Percentiles rank a stretch among this genome's conserved stretches.
Conservation (phyloP, 2,888 invertebrate genomes). For the Hydrotaea diabolus region DNA sequence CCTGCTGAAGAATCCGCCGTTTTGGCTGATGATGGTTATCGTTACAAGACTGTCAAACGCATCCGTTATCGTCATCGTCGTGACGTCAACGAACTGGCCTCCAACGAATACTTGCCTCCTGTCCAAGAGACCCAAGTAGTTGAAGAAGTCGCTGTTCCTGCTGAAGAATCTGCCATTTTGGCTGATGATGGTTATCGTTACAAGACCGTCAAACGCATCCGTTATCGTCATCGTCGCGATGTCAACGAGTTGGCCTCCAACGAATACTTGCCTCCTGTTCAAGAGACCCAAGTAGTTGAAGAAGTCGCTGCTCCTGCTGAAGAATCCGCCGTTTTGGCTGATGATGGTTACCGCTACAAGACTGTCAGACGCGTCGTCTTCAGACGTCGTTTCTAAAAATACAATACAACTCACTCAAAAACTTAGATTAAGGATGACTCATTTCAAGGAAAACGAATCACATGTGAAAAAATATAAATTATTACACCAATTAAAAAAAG, state of each 20-base stretch:
- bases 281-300: too few species aligned
- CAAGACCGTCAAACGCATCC: too few species aligned
- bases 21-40: conserved; percentile 58
- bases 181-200: conserved; percentile 54
- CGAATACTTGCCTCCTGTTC: conserved; percentile 56
- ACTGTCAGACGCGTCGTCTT: conserved; percentile 55
- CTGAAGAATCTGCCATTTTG: conserved; percentile 41
- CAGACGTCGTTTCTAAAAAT: conserved; percentile 54
- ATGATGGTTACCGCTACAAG: conserved; percentile 67
- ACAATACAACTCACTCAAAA: background rate
- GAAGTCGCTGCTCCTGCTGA: too few species aligned
- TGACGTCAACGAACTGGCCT: conserved; percentile 64
- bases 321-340: conserved; percentile 55
- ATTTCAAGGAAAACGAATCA: background rate
- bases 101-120: conserved; percentile 63
- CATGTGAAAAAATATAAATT: too few species aligned
- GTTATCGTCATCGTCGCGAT: too few species aligned
- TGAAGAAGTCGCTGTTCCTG: background rate
- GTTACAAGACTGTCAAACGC: conserved; percentile 62
- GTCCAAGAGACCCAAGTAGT: conserved; percentile 52
- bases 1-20: conserved; percentile 32
- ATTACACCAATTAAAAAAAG: too few species aligned
- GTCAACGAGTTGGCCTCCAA: too few species aligned
- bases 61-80: conserved; percentile 59
- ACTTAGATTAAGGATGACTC: background rate